phyloP scores from a whole-genome alignment of 2,113 vertebrate genomes.

The Cyprinodon brontotheroides region DNA sequence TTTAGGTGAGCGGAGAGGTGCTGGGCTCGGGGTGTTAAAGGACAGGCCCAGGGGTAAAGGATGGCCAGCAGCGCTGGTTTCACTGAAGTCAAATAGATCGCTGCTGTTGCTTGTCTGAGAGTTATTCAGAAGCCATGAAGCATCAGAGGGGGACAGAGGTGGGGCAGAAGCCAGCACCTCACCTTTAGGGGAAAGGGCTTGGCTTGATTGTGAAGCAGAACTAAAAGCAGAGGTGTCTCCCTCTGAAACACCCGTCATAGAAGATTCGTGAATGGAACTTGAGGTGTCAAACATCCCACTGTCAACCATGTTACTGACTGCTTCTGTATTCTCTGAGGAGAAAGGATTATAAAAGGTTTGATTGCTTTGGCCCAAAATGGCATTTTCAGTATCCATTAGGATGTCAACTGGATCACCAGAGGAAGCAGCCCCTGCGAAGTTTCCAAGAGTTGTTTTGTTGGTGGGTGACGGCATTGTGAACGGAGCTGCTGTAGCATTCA shows the following conservation, averaged over 20 bases:
- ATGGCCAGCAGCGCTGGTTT: slow-evolving; percentile 15
- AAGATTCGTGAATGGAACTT: slow-evolving; percentile 41
- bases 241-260: slow-evolving; percentile 11
- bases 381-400: slow-evolving; percentile 58
- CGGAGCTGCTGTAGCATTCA: slow-evolving; percentile 66
- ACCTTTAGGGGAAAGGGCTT: slow-evolving; percentile 30
- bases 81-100: slow-evolving; percentile 56
- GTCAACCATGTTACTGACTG: slow-evolving; percentile 45
- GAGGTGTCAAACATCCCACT: slow-evolving; percentile 56
- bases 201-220: slow-evolving; percentile 53
- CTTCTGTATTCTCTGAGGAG: slow-evolving; percentile 20
- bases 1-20: slow-evolving; percentile 73
- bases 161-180: slow-evolving; percentile 72
- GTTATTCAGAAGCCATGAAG: slow-evolving; percentile 71
- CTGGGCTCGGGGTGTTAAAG: slow-evolving; percentile 62
- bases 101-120: slow-evolving; percentile 59
- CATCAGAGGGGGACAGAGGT: slow-evolving; percentile 70
- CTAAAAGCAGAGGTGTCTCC: slow-evolving; percentile 65
- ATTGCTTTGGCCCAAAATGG: slow-evolving; percentile 28
- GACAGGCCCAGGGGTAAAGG: slow-evolving; percentile 44
- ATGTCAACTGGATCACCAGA: slow-evolving; percentile 50
- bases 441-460: slow-evolving; percentile 4
- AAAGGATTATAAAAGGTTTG: slow-evolving; percentile 39
- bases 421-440: slow-evolving; percentile 17
- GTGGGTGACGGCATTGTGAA: slow-evolving; percentile 58